A percentile compares a stretch with the other conserved stretches of the same genome.
These are phyloP conservation scores for Eulemur rubriventer DNA, from an alignment of 2,797 vertebrate genomes.

Conservation along the genomic window DNA sequence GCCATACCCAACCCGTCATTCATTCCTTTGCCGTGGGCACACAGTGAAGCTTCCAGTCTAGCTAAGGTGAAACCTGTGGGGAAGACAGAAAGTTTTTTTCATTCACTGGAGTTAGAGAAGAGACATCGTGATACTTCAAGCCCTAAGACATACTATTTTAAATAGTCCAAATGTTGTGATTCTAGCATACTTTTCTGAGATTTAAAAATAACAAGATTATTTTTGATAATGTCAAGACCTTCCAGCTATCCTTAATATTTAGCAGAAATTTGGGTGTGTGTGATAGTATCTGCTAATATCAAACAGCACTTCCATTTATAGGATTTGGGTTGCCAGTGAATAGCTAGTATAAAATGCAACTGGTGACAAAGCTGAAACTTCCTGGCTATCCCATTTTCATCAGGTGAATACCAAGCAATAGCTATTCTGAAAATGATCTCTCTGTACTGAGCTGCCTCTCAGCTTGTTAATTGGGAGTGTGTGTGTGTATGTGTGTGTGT, in stretches of 20 bases:
- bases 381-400: neutral
- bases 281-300: neutral
- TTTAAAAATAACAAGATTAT: slow-evolving; percentile 4
- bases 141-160: neutral
- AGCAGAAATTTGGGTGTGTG: neutral
- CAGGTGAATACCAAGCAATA: neutral
- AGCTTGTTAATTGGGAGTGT: neutral
- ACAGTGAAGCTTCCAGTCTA: neutral
- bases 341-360: neutral
- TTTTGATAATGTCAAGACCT: neutral
- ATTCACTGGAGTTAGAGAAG: neutral
- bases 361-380: neutral
- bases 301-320: neutral
- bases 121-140: neutral
- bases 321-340: neutral
- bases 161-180: neutral
- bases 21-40: neutral
- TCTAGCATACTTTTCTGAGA: neutral
- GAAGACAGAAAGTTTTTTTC: neutral
- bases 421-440: neutral
- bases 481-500: neutral
- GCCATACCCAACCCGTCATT: neutral
- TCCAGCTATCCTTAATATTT: neutral
- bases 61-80: neutral
- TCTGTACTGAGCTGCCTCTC: neutral